Evolutionary conservation across 2,888 invertebrate genomes (phyloP), one percentile per base, ranked within the genome.

Genomic region (Machimus atricapillus): DNA sequence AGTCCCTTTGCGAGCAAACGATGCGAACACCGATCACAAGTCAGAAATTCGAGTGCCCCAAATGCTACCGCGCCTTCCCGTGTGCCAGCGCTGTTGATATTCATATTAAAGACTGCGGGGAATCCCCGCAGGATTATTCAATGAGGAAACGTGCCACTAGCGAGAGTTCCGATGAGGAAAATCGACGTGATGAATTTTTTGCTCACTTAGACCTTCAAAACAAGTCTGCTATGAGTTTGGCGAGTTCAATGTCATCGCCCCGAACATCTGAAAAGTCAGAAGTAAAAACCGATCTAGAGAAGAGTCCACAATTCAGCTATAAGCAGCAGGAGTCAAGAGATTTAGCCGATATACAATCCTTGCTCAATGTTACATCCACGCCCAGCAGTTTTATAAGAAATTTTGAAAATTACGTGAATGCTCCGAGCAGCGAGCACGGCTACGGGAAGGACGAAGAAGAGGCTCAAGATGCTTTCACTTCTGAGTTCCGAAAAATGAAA

Each of bases 401-500:
- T 90, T 93, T 96, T 86, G 92, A 92, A 87, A 92, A 91, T 56
- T 94, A 93, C 89, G 92, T 92, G 2, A 92, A 92, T 78, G 91
- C 92, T 9, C 92, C 92, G 52, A 87, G 79, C 78, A 92, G 91
- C n/a, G 93, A 92, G 23, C 92, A 91, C 87, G 91, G 91, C n/a
- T 87, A 91, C 46, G 92, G 92, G 6, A 91, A 91, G 9, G 94
- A 94, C 79, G 95, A 95, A 89, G 95, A 97, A 90, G 97, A 97
- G 91, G 95, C 95, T 0, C 97, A 97, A 91, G 97, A 97, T 90
- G 95, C 95, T 56, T 97, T 97, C 90, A 96, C 97, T 0, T 95
- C 96, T 0, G 97, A 97, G 90, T 97, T 97, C 90, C 94, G 97
- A n/a, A 95, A 96, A 89, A 97, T 97, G 97, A 97, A 97, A 91